A percentile compares a stretch with the other conserved stretches of the same genome.
Evolutionary conservation across 2,113 vertebrate species (phyloP).

Genomic region (Polypterus bichir): DNA sequence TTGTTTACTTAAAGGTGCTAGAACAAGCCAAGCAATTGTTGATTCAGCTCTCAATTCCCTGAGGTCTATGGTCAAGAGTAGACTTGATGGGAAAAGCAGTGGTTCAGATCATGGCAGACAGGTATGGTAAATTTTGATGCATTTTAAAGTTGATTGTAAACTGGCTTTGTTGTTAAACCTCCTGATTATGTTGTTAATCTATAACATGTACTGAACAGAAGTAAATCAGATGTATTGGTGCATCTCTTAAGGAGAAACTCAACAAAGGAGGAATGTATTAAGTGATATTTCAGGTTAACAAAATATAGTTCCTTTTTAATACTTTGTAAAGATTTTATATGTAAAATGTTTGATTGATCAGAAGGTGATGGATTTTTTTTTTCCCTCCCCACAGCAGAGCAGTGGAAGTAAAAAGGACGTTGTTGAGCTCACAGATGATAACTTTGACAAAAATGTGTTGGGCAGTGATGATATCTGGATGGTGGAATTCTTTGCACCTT

Average conservation of each 20-base stretch:
- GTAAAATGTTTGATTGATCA: no score
- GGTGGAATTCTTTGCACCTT: slow-evolving; percentile 95
- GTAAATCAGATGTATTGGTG: no score
- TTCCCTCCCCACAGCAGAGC: slow-evolving; percentile 29
- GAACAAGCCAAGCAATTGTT: slow-evolving; percentile 78
- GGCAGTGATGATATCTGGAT: slow-evolving; percentile 73
- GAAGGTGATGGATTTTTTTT: no score
- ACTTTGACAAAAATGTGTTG: slow-evolving; percentile 73
- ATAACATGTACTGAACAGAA: no score
- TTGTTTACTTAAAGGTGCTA: slow-evolving; percentile 53
- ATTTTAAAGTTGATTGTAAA: neutral
- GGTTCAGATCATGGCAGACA: slow-evolving; percentile 66
- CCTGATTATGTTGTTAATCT: no score
- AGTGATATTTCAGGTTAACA: no score
- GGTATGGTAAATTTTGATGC: slow-evolving; percentile 35
- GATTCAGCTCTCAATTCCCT: slow-evolving; percentile 68
- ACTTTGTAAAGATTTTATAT: no score
- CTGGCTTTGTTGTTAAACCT: no score
- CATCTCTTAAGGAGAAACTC: no score
- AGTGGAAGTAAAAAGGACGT: slow-evolving; percentile 68
- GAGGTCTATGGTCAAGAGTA: slow-evolving; percentile 72
- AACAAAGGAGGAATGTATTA: no score
- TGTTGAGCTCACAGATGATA: slow-evolving; percentile 83
- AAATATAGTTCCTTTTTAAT: no score
- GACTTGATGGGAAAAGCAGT: slow-evolving; percentile 63